These are phyloP conservation scores for Phrynocephalus guinanensis DNA, from an alignment of 2,797 vertebrate species.

Conservation along the genomic window DNA sequence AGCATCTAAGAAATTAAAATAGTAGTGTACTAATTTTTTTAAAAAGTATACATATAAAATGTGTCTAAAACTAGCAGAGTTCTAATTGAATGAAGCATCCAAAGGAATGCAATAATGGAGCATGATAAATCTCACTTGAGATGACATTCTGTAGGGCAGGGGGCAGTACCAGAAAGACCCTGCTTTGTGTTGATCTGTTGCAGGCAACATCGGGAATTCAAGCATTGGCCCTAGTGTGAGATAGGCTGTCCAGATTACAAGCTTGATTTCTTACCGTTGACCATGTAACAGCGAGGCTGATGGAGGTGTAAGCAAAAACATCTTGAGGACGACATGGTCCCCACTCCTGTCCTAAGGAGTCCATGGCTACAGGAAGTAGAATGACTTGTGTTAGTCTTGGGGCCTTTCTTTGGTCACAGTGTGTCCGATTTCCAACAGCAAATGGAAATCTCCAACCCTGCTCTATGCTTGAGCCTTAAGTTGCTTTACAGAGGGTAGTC, in stretches of 20 bases:
- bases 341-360: not conserved
- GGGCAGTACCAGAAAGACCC: not conserved
- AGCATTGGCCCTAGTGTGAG: not conserved
- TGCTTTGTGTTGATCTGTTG: not conserved
- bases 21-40: not conserved
- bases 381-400: not conserved
- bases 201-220: not conserved
- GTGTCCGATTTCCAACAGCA: not conserved
- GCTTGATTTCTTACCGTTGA: no score
- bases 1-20: not conserved
- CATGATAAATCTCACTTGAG: not conserved
- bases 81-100: not conserved
- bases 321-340: no score
- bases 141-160: not conserved
- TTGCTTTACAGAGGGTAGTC: not conserved
- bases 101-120: not conserved
- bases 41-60: not conserved
- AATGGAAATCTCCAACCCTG: not conserved
- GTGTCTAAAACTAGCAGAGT: not conserved
- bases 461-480: not conserved
- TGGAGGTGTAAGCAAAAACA: no score
- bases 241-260: no score
- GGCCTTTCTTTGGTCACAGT: not conserved
- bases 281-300: no score
- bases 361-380: not conserved